Evolutionary conservation across 2,888 invertebrate species (phyloP).

Genomic region (Gastracanthus pulcherrimus): DNA sequence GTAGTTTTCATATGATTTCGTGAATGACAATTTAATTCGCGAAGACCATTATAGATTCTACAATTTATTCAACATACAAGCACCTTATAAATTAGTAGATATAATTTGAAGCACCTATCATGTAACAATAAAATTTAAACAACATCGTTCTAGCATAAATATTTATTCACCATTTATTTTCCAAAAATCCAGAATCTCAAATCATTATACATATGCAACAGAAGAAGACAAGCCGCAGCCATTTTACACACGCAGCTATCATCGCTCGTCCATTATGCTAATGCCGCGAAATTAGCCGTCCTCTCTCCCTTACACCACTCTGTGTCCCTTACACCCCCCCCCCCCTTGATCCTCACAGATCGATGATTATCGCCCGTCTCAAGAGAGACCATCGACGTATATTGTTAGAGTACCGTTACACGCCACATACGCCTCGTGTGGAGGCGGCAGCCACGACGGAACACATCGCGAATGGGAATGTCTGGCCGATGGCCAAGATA

Average conservation of each 20-base stretch:
- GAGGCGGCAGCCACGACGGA: background rate
- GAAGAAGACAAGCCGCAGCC: too few species aligned
- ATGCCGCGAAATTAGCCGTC: conserved; percentile 33
- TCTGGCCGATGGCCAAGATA: background rate
- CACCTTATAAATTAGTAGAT: too few species aligned
- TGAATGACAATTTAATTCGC: too few species aligned
- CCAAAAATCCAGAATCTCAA: too few species aligned
- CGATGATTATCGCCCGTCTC: conserved; percentile 15
- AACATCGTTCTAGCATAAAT: too few species aligned
- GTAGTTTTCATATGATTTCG: too few species aligned
- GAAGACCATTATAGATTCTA: too few species aligned
- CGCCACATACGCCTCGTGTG: background rate
- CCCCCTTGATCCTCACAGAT: background rate
- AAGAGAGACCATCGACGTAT: background rate
- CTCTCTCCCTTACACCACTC: background rate
- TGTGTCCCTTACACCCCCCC: background rate
- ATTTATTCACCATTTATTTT: too few species aligned
- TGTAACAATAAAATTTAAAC: too few species aligned
- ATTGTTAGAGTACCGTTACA: conserved; percentile 2
- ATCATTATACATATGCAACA: too few species aligned
- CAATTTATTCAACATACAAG: too few species aligned
- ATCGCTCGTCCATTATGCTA: conserved; percentile 25
- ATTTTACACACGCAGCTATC: conserved; percentile 10
- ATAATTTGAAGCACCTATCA: too few species aligned
- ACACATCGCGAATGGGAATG: background rate